Base-by-base conservation (phyloP, 1,140 invertebrate genomes). In the Phymorhynchus buccinoides region DNA sequence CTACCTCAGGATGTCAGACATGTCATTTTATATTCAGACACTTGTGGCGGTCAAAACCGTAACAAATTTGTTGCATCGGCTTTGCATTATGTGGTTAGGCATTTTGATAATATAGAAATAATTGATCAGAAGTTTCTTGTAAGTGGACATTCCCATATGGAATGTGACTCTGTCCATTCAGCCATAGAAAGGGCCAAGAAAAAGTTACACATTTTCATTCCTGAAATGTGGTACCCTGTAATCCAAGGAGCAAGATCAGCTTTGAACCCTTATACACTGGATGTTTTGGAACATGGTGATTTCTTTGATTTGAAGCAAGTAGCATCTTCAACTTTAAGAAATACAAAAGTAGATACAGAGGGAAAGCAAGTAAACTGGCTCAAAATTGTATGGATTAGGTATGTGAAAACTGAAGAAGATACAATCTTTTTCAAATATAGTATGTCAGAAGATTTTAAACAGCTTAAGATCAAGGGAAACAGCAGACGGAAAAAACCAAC, bases 71-170 rank as follows among this genome's bases (percentile, higher is more conserved):
- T 88, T 7, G 79, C 83, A 62, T 32, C 68, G 37, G 71, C 80
- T 52, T 56, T 83, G 39, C 66, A 68, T 73, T 42, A 44, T 35
- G 35, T 77, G 52, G 83, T 52, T 44, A 79, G 16, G 48, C 77
- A 79, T 42, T 44, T 52, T 44, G 48, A 42, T 27, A 42, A 79
- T 4, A 79, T 42, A 39, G 44, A 81, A 62, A 22, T 39, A 16
- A 85, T 88, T 32, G 81, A 78, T 75, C 87, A 87, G 30, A 88
- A 88, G 32, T 88, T 81, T 78, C 73, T 87, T 1, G 87, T 87
- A 73, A 81, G 44, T 39, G 86, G 87, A 30, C 87, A 88, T 79
- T 84, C 86, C 27, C 78, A 88, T 62, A 85, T 85, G 84, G 87
- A 88, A 82, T 66, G 68, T 52, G 87, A 88, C 66, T 83, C 78